phyloP scores from a whole-genome alignment of 2,888 invertebrate genomes.

The Megastigmus dorsalis region DNA sequence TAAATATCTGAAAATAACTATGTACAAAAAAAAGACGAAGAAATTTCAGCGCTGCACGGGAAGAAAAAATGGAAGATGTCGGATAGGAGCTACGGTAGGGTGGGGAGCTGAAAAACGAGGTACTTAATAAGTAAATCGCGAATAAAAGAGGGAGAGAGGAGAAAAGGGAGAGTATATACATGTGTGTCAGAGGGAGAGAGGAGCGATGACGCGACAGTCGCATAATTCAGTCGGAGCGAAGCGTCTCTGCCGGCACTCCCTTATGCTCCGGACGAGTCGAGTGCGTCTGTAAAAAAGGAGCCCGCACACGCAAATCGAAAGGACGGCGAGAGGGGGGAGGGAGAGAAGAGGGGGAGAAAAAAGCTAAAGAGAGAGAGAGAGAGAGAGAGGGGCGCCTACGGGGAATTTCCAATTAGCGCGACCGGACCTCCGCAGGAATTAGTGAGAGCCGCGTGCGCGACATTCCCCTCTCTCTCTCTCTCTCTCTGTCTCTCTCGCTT shows the following conservation, averaged over 20 bases:
- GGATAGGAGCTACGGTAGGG: slow-evolving; percentile 18
- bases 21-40: not conserved
- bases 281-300: slow-evolving; percentile 7
- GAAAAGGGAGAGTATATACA: not conserved
- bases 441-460: slow-evolving; percentile 9
- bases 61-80: not conserved
- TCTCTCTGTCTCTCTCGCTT: too few relatives aligned
- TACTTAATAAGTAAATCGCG: slow-evolving; percentile 31
- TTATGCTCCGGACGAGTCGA: not conserved
- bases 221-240: slow-evolving; percentile 35
- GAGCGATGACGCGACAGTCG: slow-evolving; percentile 36
- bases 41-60: too few relatives aligned
- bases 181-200: too few relatives aligned
- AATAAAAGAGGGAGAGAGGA: too few relatives aligned
- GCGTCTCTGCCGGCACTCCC: slow-evolving; percentile 27
- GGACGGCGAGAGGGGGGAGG: not conserved
- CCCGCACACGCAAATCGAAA: slow-evolving; percentile 26
- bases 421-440: slow-evolving; percentile 29
- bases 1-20: not conserved
- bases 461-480: too few relatives aligned
- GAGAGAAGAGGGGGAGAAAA: not conserved
- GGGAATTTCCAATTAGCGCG: slow-evolving; percentile 51
- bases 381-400: slow-evolving; percentile 8
- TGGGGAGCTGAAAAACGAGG: slow-evolving; percentile 21
- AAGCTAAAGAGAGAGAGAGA: too few relatives aligned